A percentile compares a stretch with the other conserved stretches of the same genome.
Evolutionary conservation across 53 echinoderm and acorn worm genomes (phyloP).

Genomic region (Echinometra lucunter): DNA sequence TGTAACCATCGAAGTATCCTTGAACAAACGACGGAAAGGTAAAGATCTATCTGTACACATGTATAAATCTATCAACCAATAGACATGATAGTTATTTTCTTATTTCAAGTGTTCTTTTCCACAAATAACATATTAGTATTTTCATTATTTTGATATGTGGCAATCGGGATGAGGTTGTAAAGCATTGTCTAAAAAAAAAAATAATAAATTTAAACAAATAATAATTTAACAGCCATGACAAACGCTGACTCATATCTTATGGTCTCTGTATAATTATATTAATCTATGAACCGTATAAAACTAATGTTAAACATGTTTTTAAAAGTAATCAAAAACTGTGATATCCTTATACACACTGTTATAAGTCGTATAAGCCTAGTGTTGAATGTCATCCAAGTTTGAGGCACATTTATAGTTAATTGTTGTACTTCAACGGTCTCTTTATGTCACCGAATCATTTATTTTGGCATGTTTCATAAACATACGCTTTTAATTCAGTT

Average conservation of each 20-base stretch:
- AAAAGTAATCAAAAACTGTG: no score
- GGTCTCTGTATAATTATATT: no score
- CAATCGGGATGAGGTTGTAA: not conserved
- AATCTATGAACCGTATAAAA: no score
- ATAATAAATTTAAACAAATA: no score
- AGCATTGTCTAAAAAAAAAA: not conserved
- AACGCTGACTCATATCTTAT: not conserved
- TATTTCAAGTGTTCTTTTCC: no score
- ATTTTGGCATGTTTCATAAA: not conserved
- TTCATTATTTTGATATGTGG: not conserved
- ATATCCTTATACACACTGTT: no score
- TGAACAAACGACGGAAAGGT: conserved; percentile 24
- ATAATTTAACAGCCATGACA: not conserved
- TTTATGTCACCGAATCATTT: not conserved
- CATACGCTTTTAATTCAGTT: not conserved
- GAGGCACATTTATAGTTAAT: not conserved
- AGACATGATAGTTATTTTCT: no score
- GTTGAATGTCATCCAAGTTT: not conserved
- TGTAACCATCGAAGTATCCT: conserved; percentile 27
- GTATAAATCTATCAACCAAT: not conserved
- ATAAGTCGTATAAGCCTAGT: not conserved
- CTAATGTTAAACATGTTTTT: no score
- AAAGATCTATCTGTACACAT: not conserved
- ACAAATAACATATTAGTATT: no score
- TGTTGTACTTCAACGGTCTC: not conserved